Base-by-base conservation (phyloP, 2,113 vertebrate species). In the Meleagris gallopavo region DNA sequence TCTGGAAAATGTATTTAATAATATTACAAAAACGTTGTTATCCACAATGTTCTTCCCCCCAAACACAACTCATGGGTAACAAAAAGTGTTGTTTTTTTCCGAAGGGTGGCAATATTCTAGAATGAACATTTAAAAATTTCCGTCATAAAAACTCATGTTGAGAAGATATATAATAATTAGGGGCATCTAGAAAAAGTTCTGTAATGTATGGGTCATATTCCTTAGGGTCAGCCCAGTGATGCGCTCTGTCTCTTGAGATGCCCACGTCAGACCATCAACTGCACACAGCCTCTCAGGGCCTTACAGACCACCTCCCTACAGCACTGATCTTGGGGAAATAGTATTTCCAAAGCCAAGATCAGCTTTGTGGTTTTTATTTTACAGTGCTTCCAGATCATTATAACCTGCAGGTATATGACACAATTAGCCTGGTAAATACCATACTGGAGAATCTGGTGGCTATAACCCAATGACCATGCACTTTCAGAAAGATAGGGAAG, bases 41-140 rank as follows among this genome's bases (percentile, higher is more conserved):
- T 21, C 80, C 45, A 78, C 81, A 89, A 64, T 54, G 43, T 40
- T 60, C 52, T 54, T 18, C 29, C 65, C 72, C 55, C 58, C 55
- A 7, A 48, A 32, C 71, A 60, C 73, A 41, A 61, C 43, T 41
- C 17, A 6, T 25, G 14, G 2, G 46, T 76, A 95, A 85, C 81
- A 90, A 95, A 92, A 90, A 48, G 27, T 30, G 29, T 54, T 72
- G 41, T 45, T 30, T 30, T 54, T 30, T 57, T 72, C 43, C 48
- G 54, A 85, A 83, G 48, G 89, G 65, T 88, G 82, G 92, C 88
- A 95, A 91, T 81, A 88, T 19, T 40, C 46, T 24, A 84, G 92
- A 88, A 80, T 41, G 34, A 48, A 50, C 61, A 19, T 74, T 80
- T 62, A 78, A 90, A 96, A 54, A 45, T 15, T 46, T 62, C 21